phyloP scores from a whole-genome alignment of 2,113 vertebrate genomes.

The Dermatemys mawii region DNA sequence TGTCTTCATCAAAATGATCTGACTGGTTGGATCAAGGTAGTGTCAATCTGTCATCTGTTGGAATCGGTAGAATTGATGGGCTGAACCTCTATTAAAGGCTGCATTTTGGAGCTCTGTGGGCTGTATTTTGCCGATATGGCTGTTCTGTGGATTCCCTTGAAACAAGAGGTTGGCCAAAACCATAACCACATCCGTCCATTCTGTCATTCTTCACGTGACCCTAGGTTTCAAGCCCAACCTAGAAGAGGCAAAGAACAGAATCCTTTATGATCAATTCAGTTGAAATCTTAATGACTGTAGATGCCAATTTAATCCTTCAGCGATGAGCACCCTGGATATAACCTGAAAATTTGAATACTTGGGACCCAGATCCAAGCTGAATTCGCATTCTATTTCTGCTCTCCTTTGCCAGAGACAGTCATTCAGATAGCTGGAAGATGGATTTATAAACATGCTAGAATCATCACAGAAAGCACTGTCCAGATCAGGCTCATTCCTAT shows the following conservation, averaged over 20 bases:
- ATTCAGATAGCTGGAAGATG: accelerated
- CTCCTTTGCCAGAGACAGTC: not conserved
- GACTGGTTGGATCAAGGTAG: not conserved
- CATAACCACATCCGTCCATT: accelerated
- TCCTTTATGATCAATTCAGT: not conserved
- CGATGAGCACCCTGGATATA: not conserved
- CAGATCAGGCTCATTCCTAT: not conserved
- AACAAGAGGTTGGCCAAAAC: accelerated
- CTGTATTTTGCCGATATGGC: too few relatives aligned
- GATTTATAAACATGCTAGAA: accelerated
- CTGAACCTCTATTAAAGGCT: too few relatives aligned
- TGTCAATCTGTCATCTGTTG: not conserved
- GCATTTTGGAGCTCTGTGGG: accelerated
- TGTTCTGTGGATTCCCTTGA: not conserved
- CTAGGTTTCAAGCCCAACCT: accelerated
- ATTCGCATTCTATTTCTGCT: too few relatives aligned
- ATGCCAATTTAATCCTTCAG: not conserved
- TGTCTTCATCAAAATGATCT: not conserved
- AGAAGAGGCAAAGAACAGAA: accelerated
- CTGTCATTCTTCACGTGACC: not conserved
- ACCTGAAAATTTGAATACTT: not conserved
- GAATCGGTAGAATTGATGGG: not conserved
- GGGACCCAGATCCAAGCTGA: accelerated
- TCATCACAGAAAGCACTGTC: not conserved
- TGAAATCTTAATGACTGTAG: accelerated